Evolutionary conservation across 2,888 invertebrate species (phyloP).

Genomic region (Acrobasis consociella): DNA sequence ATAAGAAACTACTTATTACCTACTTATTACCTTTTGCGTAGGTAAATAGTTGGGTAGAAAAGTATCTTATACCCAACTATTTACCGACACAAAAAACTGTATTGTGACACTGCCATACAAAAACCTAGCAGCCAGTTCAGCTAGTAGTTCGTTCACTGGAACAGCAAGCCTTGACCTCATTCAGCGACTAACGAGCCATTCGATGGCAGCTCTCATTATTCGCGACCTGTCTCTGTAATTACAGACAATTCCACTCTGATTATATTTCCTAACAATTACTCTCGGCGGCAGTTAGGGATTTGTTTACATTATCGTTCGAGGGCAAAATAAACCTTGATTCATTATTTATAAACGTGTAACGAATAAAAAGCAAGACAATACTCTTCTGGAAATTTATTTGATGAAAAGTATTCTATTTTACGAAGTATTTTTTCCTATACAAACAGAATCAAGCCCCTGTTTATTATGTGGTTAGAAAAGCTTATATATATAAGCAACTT

Average conservation of each 20-base stretch:
- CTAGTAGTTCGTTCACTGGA: conserved; percentile 41
- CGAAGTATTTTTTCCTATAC: no score
- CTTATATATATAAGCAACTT: no score
- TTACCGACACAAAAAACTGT: no score
- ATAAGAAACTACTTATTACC: no score
- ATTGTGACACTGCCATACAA: background rate
- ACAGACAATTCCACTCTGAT: conserved; percentile 54
- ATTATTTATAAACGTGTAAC: background rate
- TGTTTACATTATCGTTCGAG: conserved; percentile 27
- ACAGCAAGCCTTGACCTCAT: conserved; percentile 51
- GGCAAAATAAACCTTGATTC: conserved; percentile 20
- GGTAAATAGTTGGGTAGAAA: no score
- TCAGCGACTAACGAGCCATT: conserved; percentile 59
- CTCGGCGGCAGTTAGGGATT: conserved; percentile 18
- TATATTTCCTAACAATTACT: conserved; percentile 47
- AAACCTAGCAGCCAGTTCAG: conserved; percentile 17
- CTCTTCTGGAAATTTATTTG: no score
- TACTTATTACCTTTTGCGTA: no score
- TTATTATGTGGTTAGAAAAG: no score
- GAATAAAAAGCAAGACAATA: background rate
- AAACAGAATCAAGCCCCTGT: no score
- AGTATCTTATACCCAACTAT: no score
- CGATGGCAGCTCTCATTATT: conserved; percentile 59
- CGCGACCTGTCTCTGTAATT: conserved; percentile 59
- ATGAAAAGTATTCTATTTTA: no score